Percentiles rank a stretch among this genome's conserved stretches.
phyloP scores from a whole-genome alignment of 2,888 invertebrate genomes.

The Phyllotreta cruciferae region DNA sequence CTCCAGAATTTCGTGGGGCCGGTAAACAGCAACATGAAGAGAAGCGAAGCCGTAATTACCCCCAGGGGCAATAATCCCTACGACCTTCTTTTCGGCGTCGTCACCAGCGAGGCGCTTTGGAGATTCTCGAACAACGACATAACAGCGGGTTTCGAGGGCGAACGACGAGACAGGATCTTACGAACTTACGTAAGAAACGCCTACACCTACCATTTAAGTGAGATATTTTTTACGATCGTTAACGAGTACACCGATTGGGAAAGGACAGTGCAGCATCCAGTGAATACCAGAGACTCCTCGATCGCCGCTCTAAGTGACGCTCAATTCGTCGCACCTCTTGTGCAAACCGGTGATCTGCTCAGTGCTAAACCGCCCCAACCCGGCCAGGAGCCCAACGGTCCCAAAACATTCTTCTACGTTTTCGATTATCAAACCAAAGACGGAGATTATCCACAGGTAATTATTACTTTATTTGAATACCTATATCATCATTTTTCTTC shows the following conservation, averaged over 20 bases:
- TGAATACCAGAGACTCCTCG: constrained; percentile 86
- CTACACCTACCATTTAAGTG: constrained; percentile 93
- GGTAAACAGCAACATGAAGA: constrained; percentile 67
- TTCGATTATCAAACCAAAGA: constrained; percentile 92
- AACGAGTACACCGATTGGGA: constrained; percentile 99
- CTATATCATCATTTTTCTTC: not conserved
- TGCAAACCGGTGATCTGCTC: constrained; percentile 83
- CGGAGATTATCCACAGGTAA: constrained; percentile 85
- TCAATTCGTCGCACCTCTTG: constrained; percentile 89
- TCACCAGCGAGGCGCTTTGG: constrained; percentile 91
- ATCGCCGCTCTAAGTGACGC: constrained; percentile 93
- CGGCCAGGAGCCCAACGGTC: constrained; percentile 67
- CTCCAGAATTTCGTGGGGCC: constrained; percentile 69
- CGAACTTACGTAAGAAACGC: constrained; percentile 93
- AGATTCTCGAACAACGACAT: constrained; percentile 85
- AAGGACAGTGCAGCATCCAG: constrained; percentile 86
- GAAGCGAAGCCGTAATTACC: constrained; percentile 67
- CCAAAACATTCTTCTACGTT: constrained; percentile 87
- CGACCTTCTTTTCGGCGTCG: constrained; percentile 89
- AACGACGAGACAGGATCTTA: constrained; percentile 84
- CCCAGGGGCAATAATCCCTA: constrained; percentile 72
- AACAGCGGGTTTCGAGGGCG: constrained; percentile 86
- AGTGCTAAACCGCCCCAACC: constrained; percentile 72
- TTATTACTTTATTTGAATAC: constrained; percentile 45
- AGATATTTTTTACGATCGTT: constrained; percentile 94